These are phyloP conservation scores for Lutjanus erythropterus DNA, from an alignment of 2,113 vertebrate species.

Conservation along the genomic window DNA sequence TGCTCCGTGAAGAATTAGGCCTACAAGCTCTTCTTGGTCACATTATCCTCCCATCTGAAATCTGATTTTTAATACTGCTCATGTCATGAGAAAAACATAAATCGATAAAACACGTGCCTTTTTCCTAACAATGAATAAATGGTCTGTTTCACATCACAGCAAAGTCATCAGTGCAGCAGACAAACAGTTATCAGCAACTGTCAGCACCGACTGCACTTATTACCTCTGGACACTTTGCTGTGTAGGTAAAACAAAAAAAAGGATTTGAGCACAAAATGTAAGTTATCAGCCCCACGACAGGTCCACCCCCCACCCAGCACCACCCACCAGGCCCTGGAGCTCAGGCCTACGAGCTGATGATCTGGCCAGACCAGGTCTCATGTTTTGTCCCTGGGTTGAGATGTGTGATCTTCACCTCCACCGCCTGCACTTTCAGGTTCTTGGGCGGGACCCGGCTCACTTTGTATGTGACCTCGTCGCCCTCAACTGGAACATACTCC, in stretches of 20 bases:
- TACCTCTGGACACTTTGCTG: conserved; percentile 20
- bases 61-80: not conserved
- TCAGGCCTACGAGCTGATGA: conserved; percentile 91
- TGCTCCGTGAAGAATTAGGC: not conserved
- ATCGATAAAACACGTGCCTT: conserved; percentile 2
- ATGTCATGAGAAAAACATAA: conserved; percentile 6
- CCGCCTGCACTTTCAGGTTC: conserved; percentile 98
- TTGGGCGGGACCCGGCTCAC: conserved; percentile 97
- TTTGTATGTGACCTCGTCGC: conserved; percentile 97
- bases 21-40: not conserved
- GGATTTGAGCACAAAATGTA: conserved; percentile 27
- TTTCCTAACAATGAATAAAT: conserved; percentile 15
- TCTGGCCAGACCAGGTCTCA: conserved; percentile 98
- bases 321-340: not conserved
- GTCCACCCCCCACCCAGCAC: conserved; percentile 3
- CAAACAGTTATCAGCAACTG: not conserved
- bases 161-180: conserved; percentile 7
- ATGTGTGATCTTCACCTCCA: conserved; percentile 97
- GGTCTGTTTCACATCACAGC: conserved; percentile 25
- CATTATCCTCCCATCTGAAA: not conserved
- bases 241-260: conserved; percentile 41
- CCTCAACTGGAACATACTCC: conserved; percentile 96
- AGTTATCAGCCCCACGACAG: conserved; percentile 34
- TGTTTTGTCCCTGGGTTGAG: conserved; percentile 94
- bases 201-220: not conserved